These are phyloP conservation scores for Liodrosophila aerea DNA, from an alignment of 2,888 invertebrate genomes.

Conservation along the genomic window DNA sequence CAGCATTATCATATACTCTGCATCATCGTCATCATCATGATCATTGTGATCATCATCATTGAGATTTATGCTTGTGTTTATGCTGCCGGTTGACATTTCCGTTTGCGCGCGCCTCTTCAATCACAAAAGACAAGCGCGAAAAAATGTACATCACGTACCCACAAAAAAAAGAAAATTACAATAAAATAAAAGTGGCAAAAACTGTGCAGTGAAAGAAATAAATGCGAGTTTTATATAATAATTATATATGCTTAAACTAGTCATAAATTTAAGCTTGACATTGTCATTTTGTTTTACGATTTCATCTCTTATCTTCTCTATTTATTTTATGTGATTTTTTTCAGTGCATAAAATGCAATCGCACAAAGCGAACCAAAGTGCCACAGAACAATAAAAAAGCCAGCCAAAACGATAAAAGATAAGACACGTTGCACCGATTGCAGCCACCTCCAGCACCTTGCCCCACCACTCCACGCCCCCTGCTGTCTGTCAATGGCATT, in stretches of 20 bases:
- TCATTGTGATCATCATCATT: slow-evolving; percentile 42
- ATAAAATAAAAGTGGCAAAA: slow-evolving; percentile 12
- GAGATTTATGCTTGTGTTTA: slow-evolving; percentile 73
- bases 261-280: too few relatives aligned
- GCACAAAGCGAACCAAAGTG: slow-evolving; percentile 65
- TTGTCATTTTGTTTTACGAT: too few relatives aligned
- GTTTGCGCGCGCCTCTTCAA: slow-evolving; percentile 65
- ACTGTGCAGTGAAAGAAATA: slow-evolving; percentile 19
- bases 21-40: slow-evolving; percentile 20
- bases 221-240: too few relatives aligned
- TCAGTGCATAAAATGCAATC: slow-evolving; percentile 9
- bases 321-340: too few relatives aligned
- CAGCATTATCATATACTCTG: slow-evolving; percentile 44
- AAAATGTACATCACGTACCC: slow-evolving; percentile 59
- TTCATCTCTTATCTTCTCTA: too few relatives aligned
- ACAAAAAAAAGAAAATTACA: slow-evolving; percentile 8
- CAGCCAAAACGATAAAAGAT: slow-evolving; percentile 70
- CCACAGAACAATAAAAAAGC: slow-evolving; percentile 72
- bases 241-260: too few relatives aligned
- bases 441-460: background rate
- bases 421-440: slow-evolving; percentile 72
- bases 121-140: slow-evolving; percentile 59
- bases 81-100: slow-evolving; percentile 73
- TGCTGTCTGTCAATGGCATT: slow-evolving; percentile 42
- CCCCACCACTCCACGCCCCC: background rate